Percentiles rank a stretch among this genome's conserved stretches.
phyloP scores from a whole-genome alignment of 2,888 invertebrate genomes.

The Drosophila acutilabella region DNA sequence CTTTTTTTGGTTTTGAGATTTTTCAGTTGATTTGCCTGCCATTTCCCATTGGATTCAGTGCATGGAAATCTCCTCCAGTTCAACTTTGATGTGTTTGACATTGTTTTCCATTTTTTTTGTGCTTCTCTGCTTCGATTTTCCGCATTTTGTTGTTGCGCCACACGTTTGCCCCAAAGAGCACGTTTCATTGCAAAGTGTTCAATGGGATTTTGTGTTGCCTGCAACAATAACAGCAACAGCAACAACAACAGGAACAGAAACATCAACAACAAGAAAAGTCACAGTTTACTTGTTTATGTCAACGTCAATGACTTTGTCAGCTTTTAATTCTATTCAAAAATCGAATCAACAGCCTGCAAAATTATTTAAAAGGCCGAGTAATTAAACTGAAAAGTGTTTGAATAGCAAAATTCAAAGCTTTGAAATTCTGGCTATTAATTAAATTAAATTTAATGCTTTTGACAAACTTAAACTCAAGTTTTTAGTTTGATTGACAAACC shows the following conservation, averaged over 20 bases:
- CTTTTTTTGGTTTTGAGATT: conserved; percentile 39
- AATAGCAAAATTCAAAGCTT: neutral
- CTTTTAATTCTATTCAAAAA: conserved; percentile 42
- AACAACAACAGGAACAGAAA: conserved; percentile 11
- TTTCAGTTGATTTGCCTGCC: conserved; percentile 71
- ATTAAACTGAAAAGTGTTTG: conserved; percentile 24
- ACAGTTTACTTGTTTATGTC: conserved; percentile 52
- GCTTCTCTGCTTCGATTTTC: conserved; percentile 16
- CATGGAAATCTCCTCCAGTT: conserved; percentile 45
- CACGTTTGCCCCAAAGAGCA: conserved; percentile 44
- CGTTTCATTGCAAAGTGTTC: conserved; percentile 57
- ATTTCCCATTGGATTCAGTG: conserved; percentile 52
- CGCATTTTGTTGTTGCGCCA: conserved; percentile 27
- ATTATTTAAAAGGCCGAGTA: conserved; percentile 24
- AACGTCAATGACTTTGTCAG: conserved; percentile 58
- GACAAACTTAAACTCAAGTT: too few species aligned
- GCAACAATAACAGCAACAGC: conserved; percentile 14
- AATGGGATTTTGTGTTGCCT: conserved; percentile 50
- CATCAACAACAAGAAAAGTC: conserved; percentile 29
- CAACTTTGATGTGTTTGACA: conserved; percentile 75
- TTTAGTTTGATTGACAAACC: too few species aligned
- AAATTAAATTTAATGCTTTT: neutral
- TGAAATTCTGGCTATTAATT: neutral
- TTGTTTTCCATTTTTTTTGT: conserved; percentile 60
- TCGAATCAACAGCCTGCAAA: conserved; percentile 21